A percentile compares a stretch with the other conserved stretches of the same genome.
These are phyloP conservation scores for Galleria mellonella DNA, from an alignment of 1,140 invertebrate genomes.

Conservation along the genomic window DNA sequence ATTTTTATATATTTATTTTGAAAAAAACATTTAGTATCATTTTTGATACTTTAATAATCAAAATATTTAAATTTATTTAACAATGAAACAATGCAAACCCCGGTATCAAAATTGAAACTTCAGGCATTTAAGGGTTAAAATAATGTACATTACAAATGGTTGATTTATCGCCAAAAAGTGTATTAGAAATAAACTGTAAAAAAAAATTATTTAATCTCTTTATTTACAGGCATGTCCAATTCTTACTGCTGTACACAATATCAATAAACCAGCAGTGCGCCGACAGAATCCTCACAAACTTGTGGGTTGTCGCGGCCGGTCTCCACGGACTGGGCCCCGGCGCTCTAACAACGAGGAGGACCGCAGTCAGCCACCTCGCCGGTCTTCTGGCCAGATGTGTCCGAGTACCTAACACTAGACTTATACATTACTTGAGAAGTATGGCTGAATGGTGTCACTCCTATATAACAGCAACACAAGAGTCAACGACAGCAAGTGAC, in stretches of 20 bases:
- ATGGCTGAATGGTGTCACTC: constrained; percentile 71
- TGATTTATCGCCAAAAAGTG: no score
- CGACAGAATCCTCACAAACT: constrained; percentile 44
- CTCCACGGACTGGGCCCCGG: constrained; percentile 47
- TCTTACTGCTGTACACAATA: constrained; percentile 63
- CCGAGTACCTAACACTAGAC: constrained; percentile 44
- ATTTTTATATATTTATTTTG: no score
- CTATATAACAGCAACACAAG: constrained; percentile 63
- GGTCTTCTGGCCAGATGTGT: constrained; percentile 59
- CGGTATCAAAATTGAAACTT: no score
- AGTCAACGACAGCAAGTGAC: constrained; percentile 42
- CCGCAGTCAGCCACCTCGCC: constrained; percentile 58
- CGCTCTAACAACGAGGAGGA: constrained; percentile 52
- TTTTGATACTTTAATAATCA: no score
- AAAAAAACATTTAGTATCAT: no score
- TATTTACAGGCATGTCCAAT: constrained; percentile 64
- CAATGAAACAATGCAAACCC: no score
- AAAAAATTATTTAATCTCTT: no score
- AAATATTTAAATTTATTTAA: no score
- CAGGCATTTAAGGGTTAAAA: no score
- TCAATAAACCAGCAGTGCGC: constrained; percentile 65
- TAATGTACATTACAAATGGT: no score
- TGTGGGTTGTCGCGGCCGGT: constrained; percentile 53
- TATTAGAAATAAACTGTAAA: no score
- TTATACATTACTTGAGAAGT: constrained; percentile 50